Conservation (phyloP, 2,113 vertebrate genomes). For the Machaerirhynchus nigripectus region DNA sequence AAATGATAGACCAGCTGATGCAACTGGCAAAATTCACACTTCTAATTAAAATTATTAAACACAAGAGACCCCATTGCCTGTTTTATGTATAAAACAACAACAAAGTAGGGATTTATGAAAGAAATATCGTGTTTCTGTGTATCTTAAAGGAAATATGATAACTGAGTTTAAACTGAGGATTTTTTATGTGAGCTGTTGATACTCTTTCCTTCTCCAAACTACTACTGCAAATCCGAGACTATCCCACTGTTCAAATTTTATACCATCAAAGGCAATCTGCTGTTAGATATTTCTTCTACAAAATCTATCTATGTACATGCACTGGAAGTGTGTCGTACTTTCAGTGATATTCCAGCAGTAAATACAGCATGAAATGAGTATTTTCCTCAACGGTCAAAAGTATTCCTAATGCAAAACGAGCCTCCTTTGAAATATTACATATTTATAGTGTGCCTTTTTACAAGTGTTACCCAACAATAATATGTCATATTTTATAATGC, state of each 20-base stretch:
- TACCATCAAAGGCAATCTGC: not conserved
- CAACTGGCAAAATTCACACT: constrained; percentile 37
- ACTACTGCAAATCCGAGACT: not conserved
- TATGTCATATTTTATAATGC: not conserved
- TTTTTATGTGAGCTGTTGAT: not conserved
- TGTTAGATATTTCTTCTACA: not conserved
- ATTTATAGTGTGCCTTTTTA: not conserved
- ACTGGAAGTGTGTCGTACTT: not conserved
- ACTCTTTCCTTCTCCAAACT: not conserved
- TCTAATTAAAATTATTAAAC: constrained; percentile 49
- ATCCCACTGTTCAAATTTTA: not conserved
- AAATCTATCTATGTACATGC: not conserved
- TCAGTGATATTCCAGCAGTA: not conserved
- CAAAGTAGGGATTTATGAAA: constrained; percentile 42
- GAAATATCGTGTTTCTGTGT: not conserved
- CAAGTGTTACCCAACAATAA: not conserved
- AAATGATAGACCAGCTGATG: constrained; percentile 35
- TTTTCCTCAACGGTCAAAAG: not conserved
- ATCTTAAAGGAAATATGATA: constrained; percentile 42
- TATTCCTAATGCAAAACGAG: not conserved
- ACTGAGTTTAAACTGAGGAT: not conserved
- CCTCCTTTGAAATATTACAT: not conserved
- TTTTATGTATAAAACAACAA: constrained; percentile 57
- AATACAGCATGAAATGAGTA: not conserved
- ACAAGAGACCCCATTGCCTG: constrained; percentile 54